Base-by-base conservation (phyloP, 2,888 invertebrate genomes). In the Cantharis flavilabris region DNA sequence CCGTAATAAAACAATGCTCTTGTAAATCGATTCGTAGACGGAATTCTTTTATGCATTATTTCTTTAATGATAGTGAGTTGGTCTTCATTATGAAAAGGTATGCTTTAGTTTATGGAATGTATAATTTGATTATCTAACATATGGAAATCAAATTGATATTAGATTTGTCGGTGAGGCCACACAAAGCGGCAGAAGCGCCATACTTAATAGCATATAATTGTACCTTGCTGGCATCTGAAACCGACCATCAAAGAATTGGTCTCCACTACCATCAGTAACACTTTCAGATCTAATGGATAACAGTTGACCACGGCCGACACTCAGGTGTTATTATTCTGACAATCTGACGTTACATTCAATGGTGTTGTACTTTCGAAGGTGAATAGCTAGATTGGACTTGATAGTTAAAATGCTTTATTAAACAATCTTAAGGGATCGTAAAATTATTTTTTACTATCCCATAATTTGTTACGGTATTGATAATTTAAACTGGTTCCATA, bases 141-240 rank as follows among this genome's bases (percentile, higher is more conserved):
- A 70, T 63, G 73, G 64, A 73, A 73, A 63, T 70, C 62, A 69
- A 73, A 70, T 70, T 70, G 70, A 70, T 73, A 73, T 73, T 73
- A 64, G 70, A 23, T 67, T 23, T 26, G 65, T 67, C 65, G 65
- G 76, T 62, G 70, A 70, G 72, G 76, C 76, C 76, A 76, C 76
- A 76, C 76, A 73, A 73, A 76, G 70, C 20, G 65, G 65, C 65
- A 67, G 65, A 67, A 67, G 70, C 62, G 18, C 70, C 64, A 71
- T 71, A 70, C 65, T 72, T 76, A 76, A 76, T 76, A 76, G 70
- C 73, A 63, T 73, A 73, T 76, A 76, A 76, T 76, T 76, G 76
- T 70, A 72, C 70, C 72, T 70, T 65, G 70, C 73, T 72, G 70
- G 70, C 33, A 69, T 70, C 70, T n/a, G 13, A 18, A 18, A 72